Conservation (phyloP, 2,888 invertebrate genomes). For the Ectemnius continuus region DNA sequence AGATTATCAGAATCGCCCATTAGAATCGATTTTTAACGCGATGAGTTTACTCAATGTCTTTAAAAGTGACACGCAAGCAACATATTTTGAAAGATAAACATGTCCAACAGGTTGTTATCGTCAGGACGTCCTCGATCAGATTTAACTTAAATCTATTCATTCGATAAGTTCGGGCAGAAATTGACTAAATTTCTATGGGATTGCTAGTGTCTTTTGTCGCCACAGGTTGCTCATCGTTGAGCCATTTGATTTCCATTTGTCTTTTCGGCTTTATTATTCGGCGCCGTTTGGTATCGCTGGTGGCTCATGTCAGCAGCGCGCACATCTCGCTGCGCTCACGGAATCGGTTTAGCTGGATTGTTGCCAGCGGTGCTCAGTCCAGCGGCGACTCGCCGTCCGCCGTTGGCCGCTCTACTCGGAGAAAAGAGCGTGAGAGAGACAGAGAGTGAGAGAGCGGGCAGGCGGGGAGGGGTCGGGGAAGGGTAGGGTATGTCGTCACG, state of each 20-base stretch:
- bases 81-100: no score
- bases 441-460: neutral
- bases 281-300: conserved; percentile 33
- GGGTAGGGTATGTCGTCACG: neutral
- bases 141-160: no score
- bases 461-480: neutral
- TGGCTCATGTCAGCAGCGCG: conserved; percentile 46
- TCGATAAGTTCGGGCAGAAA: no score
- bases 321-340: conserved; percentile 26
- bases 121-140: no score
- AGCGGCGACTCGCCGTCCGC: neutral
- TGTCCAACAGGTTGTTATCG: no score
- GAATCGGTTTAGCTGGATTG: conserved; percentile 43
- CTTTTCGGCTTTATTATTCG: conserved; percentile 31
- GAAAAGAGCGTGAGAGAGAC: neutral
- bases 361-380: conserved; percentile 46
- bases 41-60: no score
- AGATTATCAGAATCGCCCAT: no score
- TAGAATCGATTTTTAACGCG: no score
- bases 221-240: conserved; percentile 1
- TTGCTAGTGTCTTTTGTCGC: conserved; percentile 1
- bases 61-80: no score
- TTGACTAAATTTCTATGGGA: neutral
- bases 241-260: conserved; percentile 36
- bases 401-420: no score